Percentiles rank a stretch among this genome's conserved stretches.
These are phyloP conservation scores for Bruchidius siliquastri DNA, from an alignment of 2,888 invertebrate genomes.

Conservation along the genomic window DNA sequence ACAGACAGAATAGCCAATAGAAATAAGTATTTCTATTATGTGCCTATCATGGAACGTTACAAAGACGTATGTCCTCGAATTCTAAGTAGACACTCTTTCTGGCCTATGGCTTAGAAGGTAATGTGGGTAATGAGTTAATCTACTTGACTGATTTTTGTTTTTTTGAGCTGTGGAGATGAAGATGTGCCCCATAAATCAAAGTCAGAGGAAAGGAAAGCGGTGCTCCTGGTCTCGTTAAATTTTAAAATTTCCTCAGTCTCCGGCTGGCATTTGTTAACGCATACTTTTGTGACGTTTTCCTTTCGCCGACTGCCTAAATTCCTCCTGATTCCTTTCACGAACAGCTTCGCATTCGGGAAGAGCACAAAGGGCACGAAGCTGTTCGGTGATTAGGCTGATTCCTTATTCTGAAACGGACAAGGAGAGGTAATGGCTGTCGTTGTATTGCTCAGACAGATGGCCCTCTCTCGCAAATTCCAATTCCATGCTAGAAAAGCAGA, in stretches of 20 bases:
- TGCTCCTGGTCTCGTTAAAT: conserved; percentile 1
- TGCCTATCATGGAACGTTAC: no score
- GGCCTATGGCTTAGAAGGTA: no score
- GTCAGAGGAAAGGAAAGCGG: conserved; percentile 3
- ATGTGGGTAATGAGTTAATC: no score
- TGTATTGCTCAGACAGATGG: neutral
- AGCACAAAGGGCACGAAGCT: neutral
- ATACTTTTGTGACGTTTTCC: conserved; percentile 26
- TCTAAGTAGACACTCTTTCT: no score
- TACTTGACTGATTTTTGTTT: no score
- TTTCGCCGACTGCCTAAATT: conserved; percentile 25
- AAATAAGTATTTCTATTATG: no score
- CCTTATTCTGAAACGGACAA: neutral
- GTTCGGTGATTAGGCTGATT: neutral
- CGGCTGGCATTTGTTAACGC: conserved; percentile 25
- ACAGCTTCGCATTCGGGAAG: neutral
- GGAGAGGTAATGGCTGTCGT: neutral
- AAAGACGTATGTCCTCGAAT: no score
- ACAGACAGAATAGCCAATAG: no score
- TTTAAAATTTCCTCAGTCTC: neutral
- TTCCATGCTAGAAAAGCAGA: neutral
- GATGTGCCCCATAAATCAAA: conserved; percentile 1
- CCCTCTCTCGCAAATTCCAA: neutral
- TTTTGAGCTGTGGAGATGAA: neutral
- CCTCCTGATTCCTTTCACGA: conserved; percentile 8